Evolutionary conservation across 2,113 vertebrate genomes (phyloP).

Genomic region (Nipponia nippon): DNA sequence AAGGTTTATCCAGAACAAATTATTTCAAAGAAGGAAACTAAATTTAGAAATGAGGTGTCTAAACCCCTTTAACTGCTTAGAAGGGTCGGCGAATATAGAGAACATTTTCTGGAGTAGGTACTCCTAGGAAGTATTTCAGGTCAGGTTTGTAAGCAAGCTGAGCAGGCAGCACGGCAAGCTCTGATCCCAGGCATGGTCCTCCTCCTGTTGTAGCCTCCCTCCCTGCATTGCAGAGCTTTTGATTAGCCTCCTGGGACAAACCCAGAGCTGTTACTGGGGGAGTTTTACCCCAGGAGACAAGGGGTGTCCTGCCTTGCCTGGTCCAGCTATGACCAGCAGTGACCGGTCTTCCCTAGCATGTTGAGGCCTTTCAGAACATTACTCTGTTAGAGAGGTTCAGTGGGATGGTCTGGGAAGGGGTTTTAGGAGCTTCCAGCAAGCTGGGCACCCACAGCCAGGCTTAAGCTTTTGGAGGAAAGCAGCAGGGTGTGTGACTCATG

Average conservation of each 20-base stretch:
- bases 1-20: neutral
- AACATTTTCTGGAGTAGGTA: neutral
- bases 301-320: neutral
- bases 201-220: neutral
- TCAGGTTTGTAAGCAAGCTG: neutral
- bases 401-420: neutral
- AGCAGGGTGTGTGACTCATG: neutral
- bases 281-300: neutral
- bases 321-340: neutral
- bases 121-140: neutral
- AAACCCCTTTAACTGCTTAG: neutral
- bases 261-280: neutral
- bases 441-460: fast-evolving
- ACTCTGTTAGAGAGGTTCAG: neutral
- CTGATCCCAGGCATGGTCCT: neutral
- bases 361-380: neutral
- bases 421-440: neutral
- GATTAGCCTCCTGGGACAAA: neutral
- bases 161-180: neutral
- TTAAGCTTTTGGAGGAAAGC: neutral
- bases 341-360: fast-evolving
- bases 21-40: neutral
- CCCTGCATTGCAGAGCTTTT: neutral
- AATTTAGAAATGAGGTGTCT: neutral
- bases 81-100: neutral